Base-by-base conservation (phyloP, 2,888 invertebrate genomes). In the Amblyteles armatorius region DNA sequence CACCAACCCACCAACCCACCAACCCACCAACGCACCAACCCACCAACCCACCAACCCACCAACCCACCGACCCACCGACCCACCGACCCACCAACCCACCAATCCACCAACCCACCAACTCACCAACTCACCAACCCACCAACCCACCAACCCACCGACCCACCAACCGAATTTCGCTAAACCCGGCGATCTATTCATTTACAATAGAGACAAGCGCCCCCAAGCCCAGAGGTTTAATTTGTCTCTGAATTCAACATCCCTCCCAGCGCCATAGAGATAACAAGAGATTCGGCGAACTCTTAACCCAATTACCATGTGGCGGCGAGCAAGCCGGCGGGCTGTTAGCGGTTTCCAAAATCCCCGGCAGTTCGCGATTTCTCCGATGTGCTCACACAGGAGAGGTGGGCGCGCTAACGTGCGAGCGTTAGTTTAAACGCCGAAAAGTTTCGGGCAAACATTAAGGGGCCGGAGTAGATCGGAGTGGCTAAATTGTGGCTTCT, bases 301-400 rank as follows among this genome's bases (percentile, higher is more conserved):
- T 60, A 80, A 84, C 67, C 48, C 67, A 67, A 72, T 83, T 67
- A 77, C 67, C 26, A 80, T 67, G 77, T 69, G 81, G 44, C 63
- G 29, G 72, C 73, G 80, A 84, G 73, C 77, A 80, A 40, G 48
- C 72, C 19, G 36, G 48, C 4, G 33, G 44, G 65, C 48, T 72
- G 77, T 72, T 80, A 67, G 67, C 26, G 60, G 44, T 68, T 72
- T 60, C 71, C 19, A 50, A 19, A 50, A 80, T 73, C 44, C 80
- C 71, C 57, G 40, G 57, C 63, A 26, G 33, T 26, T 55, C 71
- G 48, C 67, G 67, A 11, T 71, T 48, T 48, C 50, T 22, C 29
- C 13, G 11, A 11, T 60, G 48, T 57, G 22, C 40, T 40, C 7
- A 40, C 40, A 40, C 40, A 11, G 11, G 9, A 40, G 40, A 40